A percentile compares a stretch with the other conserved stretches of the same genome.
Evolutionary conservation across 2,797 vertebrate species (phyloP).

Genomic region (Oreortyx pictus): DNA sequence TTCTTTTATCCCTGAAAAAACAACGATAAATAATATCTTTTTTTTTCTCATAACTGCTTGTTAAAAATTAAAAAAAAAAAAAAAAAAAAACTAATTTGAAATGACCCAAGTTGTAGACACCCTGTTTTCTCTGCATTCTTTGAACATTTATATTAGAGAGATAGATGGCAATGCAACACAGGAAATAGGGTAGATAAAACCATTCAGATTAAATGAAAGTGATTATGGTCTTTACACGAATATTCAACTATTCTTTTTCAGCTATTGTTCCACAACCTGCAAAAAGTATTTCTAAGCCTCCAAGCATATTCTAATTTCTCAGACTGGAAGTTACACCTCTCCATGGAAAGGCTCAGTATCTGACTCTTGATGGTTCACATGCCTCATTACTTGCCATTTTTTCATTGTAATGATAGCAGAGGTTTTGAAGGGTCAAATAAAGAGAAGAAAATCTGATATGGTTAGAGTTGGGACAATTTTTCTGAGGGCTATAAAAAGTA

Average conservation of each 20-base stretch:
- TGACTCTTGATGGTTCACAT: neutral
- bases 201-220: neutral
- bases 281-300: neutral
- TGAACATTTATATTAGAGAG: neutral
- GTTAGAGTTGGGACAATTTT: neutral
- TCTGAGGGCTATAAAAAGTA: neutral
- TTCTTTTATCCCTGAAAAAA: neutral
- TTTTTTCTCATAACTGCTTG: neutral
- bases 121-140: neutral
- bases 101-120: neutral
- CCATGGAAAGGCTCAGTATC: neutral
- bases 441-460: neutral
- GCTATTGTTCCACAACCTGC: neutral
- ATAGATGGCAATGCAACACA: neutral
- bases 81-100: neutral
- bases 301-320: conserved; percentile 28
- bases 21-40: neutral
- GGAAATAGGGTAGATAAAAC: neutral
- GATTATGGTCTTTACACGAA: neutral
- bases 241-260: neutral
- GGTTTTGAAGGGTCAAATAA: neutral
- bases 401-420: conserved; percentile 10
- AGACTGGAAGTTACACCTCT: neutral
- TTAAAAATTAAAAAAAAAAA: neutral
- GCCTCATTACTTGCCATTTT: conserved; percentile 20